Percentiles rank a stretch among this genome's conserved stretches.
Evolutionary conservation across 2,113 vertebrate species (phyloP).

Genomic region (Bettongia penicillata): DNA sequence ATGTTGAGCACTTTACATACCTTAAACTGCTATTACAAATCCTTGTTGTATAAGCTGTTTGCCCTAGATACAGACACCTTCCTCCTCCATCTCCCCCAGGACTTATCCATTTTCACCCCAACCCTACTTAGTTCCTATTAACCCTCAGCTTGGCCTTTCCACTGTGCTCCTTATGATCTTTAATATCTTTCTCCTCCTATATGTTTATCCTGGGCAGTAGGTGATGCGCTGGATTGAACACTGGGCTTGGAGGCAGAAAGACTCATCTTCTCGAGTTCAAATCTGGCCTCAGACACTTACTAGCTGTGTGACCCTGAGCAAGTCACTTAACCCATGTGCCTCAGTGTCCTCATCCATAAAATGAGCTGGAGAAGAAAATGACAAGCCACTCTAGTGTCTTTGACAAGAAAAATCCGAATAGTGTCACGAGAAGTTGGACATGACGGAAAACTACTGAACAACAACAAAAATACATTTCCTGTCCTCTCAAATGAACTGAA

Average conservation of each 20-base stretch:
- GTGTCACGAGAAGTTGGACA: too few relatives aligned
- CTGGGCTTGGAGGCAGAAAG: not conserved
- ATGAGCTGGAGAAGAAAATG: too few relatives aligned
- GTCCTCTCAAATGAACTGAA: not conserved
- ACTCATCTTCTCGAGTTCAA: not conserved
- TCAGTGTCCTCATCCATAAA: too few relatives aligned
- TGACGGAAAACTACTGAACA: too few relatives aligned
- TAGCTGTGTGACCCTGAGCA: too few relatives aligned
- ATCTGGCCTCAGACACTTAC: not conserved
- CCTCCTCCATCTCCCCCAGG: not conserved
- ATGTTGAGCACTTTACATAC: not conserved
- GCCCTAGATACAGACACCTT: not conserved
- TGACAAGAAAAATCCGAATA: too few relatives aligned
- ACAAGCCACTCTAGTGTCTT: too few relatives aligned
- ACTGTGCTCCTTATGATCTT: not conserved
- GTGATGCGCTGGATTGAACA: not conserved
- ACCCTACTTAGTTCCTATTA: not conserved
- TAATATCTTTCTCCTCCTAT: not conserved
- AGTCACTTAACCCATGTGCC: too few relatives aligned
- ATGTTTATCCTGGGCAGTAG: not conserved
- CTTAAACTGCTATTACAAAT: not conserved
- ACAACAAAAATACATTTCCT: too few relatives aligned
- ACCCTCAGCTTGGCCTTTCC: not conserved
- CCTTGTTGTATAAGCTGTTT: not conserved
- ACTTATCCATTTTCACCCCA: not conserved